Conservation (phyloP, 1,140 invertebrate species). For the Melanaphis sacchari region DNA sequence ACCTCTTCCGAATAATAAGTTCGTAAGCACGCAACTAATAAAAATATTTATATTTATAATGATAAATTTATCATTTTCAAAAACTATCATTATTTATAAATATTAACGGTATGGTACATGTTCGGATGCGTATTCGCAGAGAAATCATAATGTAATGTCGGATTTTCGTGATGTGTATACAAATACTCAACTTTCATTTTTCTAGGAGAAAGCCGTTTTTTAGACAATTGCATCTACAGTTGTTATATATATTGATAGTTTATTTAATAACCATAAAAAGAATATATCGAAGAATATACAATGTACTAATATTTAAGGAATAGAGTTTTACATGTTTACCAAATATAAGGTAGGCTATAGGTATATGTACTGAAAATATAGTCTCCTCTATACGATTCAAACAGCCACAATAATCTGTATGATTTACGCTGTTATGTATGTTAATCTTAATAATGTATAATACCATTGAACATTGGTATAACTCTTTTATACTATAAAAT, state of each 20-base stretch:
- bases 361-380: not conserved
- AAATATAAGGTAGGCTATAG: not conserved
- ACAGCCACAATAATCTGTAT: not conserved
- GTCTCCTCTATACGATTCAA: not conserved
- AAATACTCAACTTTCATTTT: not conserved
- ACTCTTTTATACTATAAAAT: not conserved
- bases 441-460: not conserved
- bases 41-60: not conserved
- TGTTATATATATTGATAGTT: not conserved
- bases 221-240: not conserved
- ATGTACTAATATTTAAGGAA: not conserved
- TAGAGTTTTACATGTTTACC: not conserved
- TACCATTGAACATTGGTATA: not conserved
- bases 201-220: not conserved
- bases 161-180: conserved; percentile 12
- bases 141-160: not conserved
- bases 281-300: not conserved
- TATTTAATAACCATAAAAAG: not conserved
- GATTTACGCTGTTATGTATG: not conserved
- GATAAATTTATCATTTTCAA: not conserved
- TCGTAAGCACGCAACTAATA: not conserved
- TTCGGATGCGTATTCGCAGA: not conserved
- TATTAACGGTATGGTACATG: not conserved
- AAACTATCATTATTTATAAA: not conserved
- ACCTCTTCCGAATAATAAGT: not conserved